phyloP scores from a whole-genome alignment of 2,797 vertebrate genomes.

The Cottoperca gobio region DNA sequence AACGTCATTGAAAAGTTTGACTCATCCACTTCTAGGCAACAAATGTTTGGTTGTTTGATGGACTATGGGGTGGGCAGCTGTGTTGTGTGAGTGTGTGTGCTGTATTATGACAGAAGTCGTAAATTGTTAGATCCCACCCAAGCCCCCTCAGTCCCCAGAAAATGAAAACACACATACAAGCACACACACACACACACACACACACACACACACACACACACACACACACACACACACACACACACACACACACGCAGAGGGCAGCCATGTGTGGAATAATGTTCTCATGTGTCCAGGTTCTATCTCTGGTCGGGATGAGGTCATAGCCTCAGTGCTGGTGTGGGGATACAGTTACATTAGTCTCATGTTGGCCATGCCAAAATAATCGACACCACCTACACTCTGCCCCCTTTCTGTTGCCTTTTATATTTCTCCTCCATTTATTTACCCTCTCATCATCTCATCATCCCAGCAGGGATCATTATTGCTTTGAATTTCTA shows the following conservation, averaged over 20 bases:
- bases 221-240: background rate
- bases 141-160: slow-evolving; percentile 19
- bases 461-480: slow-evolving; percentile 37
- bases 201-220: slow-evolving; percentile 12
- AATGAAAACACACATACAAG: slow-evolving; percentile 36
- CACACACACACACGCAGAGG: slow-evolving; percentile 6
- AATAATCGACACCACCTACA: slow-evolving; percentile 60
- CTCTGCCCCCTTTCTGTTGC: slow-evolving; percentile 30
- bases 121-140: slow-evolving; percentile 45
- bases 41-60: slow-evolving; percentile 56
- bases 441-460: slow-evolving; percentile 32
- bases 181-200: slow-evolving; percentile 1
- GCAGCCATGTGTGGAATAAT: slow-evolving; percentile 59
- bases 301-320: slow-evolving; percentile 63
- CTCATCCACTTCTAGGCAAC: slow-evolving; percentile 53
- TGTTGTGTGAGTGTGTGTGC: slow-evolving; percentile 34
- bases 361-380: slow-evolving; percentile 55
- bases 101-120: slow-evolving; percentile 48
- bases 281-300: slow-evolving; percentile 70
- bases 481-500: slow-evolving; percentile 23
- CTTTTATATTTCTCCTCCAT: slow-evolving; percentile 21
- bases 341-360: slow-evolving; percentile 63
- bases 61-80: slow-evolving; percentile 23
- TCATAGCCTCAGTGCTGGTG: slow-evolving; percentile 63
- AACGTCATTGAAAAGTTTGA: slow-evolving; percentile 58